Percentiles rank a stretch among this genome's conserved stretches.
Conservation (phyloP, 2,113 vertebrate genomes). For the Tinamus guttatus region DNA sequence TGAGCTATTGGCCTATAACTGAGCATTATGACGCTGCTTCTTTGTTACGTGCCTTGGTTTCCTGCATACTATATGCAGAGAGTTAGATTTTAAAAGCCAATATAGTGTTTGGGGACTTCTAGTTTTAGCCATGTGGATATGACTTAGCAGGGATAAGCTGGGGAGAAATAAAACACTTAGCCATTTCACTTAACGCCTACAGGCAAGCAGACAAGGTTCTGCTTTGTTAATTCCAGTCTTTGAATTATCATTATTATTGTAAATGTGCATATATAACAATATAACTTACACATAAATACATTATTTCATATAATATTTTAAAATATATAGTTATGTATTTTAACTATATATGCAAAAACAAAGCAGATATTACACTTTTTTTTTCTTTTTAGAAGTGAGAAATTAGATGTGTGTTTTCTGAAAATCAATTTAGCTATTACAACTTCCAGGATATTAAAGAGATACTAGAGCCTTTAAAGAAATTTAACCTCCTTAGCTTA, state of each 20-base stretch:
- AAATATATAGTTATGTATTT: too few relatives aligned
- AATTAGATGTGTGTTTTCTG: too few relatives aligned
- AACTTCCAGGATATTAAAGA: constrained; percentile 31
- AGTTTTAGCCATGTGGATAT: background rate
- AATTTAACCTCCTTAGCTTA: constrained; percentile 55
- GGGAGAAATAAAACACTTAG: background rate
- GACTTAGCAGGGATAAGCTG: background rate
- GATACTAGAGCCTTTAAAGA: constrained; percentile 26
- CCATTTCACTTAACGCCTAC: background rate
- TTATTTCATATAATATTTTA: too few relatives aligned
- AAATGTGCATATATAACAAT: too few relatives aligned
- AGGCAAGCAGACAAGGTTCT: background rate
- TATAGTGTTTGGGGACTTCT: background rate
- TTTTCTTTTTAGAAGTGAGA: too few relatives aligned
- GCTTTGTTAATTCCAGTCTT: background rate
- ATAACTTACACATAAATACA: too few relatives aligned
- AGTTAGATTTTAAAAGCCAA: background rate
- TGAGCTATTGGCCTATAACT: background rate
- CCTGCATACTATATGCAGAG: background rate
- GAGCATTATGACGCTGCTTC: background rate
- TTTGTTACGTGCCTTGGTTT: background rate
- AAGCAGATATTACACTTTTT: too few relatives aligned
- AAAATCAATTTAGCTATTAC: too few relatives aligned
- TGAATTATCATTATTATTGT: too few relatives aligned
- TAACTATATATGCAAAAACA: too few relatives aligned